phyloP scores from a whole-genome alignment of 2,888 invertebrate species.

The Neocrepidodera transversa region DNA sequence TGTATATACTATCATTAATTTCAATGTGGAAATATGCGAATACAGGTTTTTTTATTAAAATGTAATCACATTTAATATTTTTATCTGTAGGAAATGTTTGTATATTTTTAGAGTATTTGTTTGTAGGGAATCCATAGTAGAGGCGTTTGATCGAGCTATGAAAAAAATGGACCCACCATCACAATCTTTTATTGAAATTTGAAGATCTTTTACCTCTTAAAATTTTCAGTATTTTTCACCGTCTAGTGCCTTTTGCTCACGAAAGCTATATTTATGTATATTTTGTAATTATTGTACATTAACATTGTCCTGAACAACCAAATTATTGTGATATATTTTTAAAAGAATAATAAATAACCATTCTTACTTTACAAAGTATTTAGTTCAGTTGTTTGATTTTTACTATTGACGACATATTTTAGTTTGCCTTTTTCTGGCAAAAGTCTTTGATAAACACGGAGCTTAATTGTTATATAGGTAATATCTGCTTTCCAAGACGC shows the following conservation, averaged over 20 bases:
- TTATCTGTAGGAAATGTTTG: no score
- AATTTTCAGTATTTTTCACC: constrained; percentile 8
- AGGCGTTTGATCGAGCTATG: constrained; percentile 77
- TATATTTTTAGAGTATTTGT: constrained; percentile 5
- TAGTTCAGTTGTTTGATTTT: background rate
- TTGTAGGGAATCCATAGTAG: constrained; percentile 76
- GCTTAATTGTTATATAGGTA: no score
- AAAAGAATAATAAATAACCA: constrained; percentile 17
- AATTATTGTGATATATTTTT: constrained; percentile 24
- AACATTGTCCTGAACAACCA: constrained; percentile 7
- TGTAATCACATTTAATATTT: no score
- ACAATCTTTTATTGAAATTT: constrained; percentile 40
- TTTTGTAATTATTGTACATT: constrained; percentile 19
- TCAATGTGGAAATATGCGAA: no score
- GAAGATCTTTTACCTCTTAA: background rate
- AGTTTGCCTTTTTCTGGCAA: no score
- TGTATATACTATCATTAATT: no score
- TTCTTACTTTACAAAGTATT: background rate
- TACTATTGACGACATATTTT: no score
- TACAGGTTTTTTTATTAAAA: no score
- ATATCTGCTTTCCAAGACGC: no score
- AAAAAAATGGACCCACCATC: constrained; percentile 51
- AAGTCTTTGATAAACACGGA: no score
- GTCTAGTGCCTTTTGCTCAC: constrained; percentile 23
- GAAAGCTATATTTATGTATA: constrained; percentile 16